Conservation (phyloP, 1,140 invertebrate genomes). For the Drosophila ironensis region DNA sequence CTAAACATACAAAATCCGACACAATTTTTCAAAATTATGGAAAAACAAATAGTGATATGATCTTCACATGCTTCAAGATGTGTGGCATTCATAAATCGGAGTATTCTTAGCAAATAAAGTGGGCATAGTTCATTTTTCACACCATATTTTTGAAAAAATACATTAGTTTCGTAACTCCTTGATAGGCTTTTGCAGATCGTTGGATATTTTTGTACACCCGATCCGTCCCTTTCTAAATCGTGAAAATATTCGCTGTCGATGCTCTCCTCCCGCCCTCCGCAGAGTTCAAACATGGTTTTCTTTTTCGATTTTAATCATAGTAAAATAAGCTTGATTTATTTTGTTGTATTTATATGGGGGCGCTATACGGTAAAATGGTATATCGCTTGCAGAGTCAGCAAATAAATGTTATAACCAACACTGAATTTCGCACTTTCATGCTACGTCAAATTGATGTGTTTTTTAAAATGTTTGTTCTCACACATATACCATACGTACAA, state of each 20-base stretch:
- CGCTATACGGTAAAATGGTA: constrained; percentile 72
- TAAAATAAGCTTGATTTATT: constrained; percentile 34
- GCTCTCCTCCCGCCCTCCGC: background rate
- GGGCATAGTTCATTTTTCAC: too few species aligned
- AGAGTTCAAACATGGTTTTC: background rate
- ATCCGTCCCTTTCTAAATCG: background rate
- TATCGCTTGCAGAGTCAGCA: constrained; percentile 60
- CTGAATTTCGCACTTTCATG: constrained; percentile 22
- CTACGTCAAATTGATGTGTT: constrained; percentile 28
- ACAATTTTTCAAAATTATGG: too few species aligned
- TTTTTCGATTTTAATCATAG: constrained; percentile 16
- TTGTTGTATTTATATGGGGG: constrained; percentile 26
- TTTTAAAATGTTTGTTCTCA: constrained; percentile 4
- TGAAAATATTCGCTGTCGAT: background rate
- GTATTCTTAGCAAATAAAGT: too few species aligned
- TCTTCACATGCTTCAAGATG: too few species aligned
- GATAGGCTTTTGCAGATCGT: too few species aligned
- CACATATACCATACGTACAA: constrained; percentile 24
- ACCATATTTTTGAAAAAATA: too few species aligned
- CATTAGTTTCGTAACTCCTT: too few species aligned
- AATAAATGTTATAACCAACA: constrained; percentile 42
- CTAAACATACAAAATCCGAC: too few species aligned
- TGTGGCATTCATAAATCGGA: too few species aligned
- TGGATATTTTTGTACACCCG: too few species aligned
- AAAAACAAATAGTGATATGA: too few species aligned